phyloP scores from a whole-genome alignment of 2,888 invertebrate genomes.

The Aleiodes testaceus region DNA sequence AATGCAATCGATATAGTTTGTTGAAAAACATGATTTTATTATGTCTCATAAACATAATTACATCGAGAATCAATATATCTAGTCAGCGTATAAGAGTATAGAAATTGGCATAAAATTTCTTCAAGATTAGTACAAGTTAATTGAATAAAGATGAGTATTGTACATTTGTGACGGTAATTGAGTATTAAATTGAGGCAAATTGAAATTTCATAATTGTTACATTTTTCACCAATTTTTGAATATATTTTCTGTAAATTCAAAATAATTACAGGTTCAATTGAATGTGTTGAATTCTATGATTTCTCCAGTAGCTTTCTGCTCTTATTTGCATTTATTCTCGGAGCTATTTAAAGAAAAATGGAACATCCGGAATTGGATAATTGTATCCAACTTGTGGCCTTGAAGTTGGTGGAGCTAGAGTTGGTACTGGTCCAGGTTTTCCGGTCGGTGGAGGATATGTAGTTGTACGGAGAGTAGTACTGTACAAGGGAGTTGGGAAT shows the following conservation, averaged over 20 bases:
- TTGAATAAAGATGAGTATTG: not conserved
- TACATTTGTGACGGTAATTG: constrained; percentile 2
- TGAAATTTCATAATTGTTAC: constrained; percentile 1
- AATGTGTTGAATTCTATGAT: constrained; percentile 10
- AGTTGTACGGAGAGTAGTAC: constrained; percentile 59
- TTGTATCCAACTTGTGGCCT: constrained; percentile 62
- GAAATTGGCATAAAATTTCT: not conserved
- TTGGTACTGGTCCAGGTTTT: constrained; percentile 60
- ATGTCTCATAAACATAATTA: constrained; percentile 2
- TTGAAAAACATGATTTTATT: constrained; percentile 35
- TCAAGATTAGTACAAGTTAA: too few species aligned
- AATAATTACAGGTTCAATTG: constrained; percentile 6
- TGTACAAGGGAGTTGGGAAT: constrained; percentile 66
- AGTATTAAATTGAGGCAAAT: constrained; percentile 19
- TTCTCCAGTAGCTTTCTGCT: too few species aligned
- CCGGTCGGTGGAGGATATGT: constrained; percentile 61
- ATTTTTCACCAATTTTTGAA: constrained; percentile 14
- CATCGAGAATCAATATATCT: not conserved
- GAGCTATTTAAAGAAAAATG: constrained; percentile 59
- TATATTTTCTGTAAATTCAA: constrained; percentile 21
- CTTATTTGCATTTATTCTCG: constrained; percentile 16
- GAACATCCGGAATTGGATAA: constrained; percentile 67
- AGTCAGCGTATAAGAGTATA: not conserved
- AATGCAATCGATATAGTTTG: not conserved
- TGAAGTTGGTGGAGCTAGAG: constrained; percentile 64